Percentiles rank a stretch among this genome's conserved stretches.
Evolutionary conservation across 1,140 invertebrate species (phyloP).

Genomic region (Microplitis demolitor): DNA sequence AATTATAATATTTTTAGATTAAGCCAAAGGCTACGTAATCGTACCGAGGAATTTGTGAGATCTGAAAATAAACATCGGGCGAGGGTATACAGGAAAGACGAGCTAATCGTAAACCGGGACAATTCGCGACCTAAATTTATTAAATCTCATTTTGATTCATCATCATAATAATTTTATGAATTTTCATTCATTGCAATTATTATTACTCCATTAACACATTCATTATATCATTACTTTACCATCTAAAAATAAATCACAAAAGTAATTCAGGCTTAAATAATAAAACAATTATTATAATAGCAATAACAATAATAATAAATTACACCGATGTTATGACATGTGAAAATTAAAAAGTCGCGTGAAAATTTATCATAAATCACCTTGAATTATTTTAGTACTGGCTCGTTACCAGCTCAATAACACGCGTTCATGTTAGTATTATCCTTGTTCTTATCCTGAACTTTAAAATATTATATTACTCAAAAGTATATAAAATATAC

Average conservation of each 20-base stretch:
- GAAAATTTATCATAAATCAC: conserved; percentile 13
- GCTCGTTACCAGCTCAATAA: conserved; percentile 20
- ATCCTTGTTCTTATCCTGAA: conserved; percentile 1
- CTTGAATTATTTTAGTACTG: conserved; percentile 31
- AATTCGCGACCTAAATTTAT: conserved; percentile 14
- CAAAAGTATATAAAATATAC: no score
- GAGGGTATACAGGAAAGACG: conserved; percentile 25
- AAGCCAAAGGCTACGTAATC: conserved; percentile 28
- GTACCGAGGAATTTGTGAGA: conserved; percentile 28
- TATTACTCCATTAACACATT: no score
- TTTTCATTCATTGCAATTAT: not conserved
- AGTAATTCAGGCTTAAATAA: not conserved
- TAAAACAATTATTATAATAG: not conserved
- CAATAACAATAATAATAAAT: not conserved
- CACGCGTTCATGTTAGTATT: conserved; percentile 17
- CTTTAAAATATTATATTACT: no score
- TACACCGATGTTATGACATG: not conserved
- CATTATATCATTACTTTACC: no score
- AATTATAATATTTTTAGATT: conserved; percentile 39
- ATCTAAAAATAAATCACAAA: not conserved
- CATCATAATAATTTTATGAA: not conserved
- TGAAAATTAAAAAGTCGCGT: conserved; percentile 5
- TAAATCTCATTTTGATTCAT: not conserved
- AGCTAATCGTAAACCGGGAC: conserved; percentile 22
- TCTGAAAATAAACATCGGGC: conserved; percentile 38